Evolutionary conservation across 1,140 invertebrate genomes (phyloP), one percentile per base, ranked within the genome.

Genomic region (Panulirus ornatus): DNA sequence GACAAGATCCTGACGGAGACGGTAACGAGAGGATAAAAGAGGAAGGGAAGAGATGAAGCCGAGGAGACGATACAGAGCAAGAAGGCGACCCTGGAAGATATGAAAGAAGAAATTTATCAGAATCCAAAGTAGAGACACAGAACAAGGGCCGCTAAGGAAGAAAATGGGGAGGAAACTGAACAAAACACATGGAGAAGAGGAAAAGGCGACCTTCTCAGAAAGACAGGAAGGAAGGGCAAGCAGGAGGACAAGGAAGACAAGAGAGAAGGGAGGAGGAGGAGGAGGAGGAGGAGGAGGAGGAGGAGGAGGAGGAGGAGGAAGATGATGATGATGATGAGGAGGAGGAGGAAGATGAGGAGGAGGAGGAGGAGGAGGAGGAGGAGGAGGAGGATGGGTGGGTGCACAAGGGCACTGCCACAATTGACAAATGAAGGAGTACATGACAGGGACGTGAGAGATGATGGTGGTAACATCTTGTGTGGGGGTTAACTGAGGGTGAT

Each of bases 401-500:
- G 51, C 47, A 82, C 8, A 51, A 47, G 51, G 78, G 36, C 34
- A 82, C 47, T n/a, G 78, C 44, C 30, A 82, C 44, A 58, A 82
- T 51, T 54, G 78, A 58, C 27, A 58, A 82, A 82, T 51, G 51
- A 58, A 42, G 51, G 44, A 54, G 27, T 82, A 58, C 44, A 58
- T 54, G 51, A 51, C 44, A 58, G 34, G 78, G 51, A 27, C 34
- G 78, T 54, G 51, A 82, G 78, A 58, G 78, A 82, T 54, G 78
- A 82, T 30, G 30, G 36, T 30, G n/a, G 78, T 51, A 82, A 82
- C 44, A 82, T 51, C 44, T 51, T 54, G 51, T 27, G 27, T 82
- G 44, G 44, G 51, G 19, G 54, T 51, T 47, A 75, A 34, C 27
- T 22, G 36, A 6, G 73, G 27, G 22, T 14, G 19, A 40, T 34